Evolutionary conservation across 2,797 vertebrate genomes (phyloP).

Genomic region (Parauchenoglanis punctatus): DNA sequence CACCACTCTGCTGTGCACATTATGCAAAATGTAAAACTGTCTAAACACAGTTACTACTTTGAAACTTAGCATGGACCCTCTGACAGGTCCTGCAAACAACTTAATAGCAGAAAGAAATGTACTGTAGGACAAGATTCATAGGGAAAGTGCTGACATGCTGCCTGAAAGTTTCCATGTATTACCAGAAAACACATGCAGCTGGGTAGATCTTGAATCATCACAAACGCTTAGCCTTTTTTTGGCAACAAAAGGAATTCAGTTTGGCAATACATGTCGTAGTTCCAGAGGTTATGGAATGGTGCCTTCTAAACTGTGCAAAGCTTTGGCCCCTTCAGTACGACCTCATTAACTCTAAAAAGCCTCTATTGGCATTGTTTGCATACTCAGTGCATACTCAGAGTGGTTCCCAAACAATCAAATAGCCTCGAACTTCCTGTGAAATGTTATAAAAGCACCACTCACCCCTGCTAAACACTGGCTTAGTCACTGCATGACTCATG

Average conservation of each 20-base stretch:
- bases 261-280: background rate
- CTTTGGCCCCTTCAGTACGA: background rate
- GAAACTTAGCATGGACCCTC: background rate
- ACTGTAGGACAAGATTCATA: background rate
- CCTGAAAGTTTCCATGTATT: background rate
- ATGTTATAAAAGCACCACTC: slow-evolving; percentile 20
- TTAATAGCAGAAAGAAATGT: background rate
- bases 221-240: slow-evolving; percentile 11
- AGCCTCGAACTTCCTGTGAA: slow-evolving; percentile 47
- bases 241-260: background rate
- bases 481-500: slow-evolving; percentile 53
- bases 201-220: slow-evolving; percentile 32
- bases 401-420: slow-evolving; percentile 41
- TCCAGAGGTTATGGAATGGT: background rate
- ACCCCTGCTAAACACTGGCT: slow-evolving; percentile 38
- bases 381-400: slow-evolving; percentile 18
- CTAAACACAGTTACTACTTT: background rate
- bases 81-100: too few species aligned
- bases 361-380: slow-evolving; percentile 34
- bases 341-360: slow-evolving; percentile 4
- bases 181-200: slow-evolving; percentile 16
- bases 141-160: slow-evolving; percentile 22
- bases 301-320: background rate
- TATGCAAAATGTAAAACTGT: background rate
- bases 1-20: background rate